Evolutionary conservation across 1,140 invertebrate genomes (phyloP).

Genomic region (Meloidogyne exigua): DNA sequence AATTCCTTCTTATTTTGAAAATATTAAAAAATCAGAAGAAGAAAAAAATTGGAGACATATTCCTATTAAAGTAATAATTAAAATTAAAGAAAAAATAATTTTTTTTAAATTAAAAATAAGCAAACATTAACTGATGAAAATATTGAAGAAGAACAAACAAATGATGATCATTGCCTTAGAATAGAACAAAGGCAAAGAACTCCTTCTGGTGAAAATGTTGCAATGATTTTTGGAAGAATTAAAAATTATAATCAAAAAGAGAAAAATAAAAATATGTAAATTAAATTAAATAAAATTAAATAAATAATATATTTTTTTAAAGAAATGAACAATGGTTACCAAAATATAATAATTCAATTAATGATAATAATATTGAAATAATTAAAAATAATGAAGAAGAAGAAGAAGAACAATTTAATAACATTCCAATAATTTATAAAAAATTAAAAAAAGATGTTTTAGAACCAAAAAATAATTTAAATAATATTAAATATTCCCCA

Average conservation of each 20-base stretch:
- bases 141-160: neutral
- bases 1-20: neutral
- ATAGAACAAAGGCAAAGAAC: neutral
- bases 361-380: neutral
- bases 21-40: neutral
- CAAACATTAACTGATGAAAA: no score
- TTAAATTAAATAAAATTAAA: neutral
- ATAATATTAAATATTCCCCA: neutral
- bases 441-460: neutral
- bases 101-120: neutral
- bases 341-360: neutral
- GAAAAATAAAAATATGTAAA: neutral
- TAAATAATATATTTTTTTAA: neutral
- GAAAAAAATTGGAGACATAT: neutral
- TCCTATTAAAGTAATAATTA: neutral
- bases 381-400: neutral
- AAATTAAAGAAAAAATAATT: neutral
- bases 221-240: constrained; percentile 5
- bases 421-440: neutral
- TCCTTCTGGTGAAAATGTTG: neutral
- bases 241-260: neutral
- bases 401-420: neutral
- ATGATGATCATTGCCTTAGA: neutral
- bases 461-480: neutral
- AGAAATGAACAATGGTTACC: neutral